phyloP scores from a whole-genome alignment of 2,888 invertebrate species.

The Dexiosoma caninum region DNA sequence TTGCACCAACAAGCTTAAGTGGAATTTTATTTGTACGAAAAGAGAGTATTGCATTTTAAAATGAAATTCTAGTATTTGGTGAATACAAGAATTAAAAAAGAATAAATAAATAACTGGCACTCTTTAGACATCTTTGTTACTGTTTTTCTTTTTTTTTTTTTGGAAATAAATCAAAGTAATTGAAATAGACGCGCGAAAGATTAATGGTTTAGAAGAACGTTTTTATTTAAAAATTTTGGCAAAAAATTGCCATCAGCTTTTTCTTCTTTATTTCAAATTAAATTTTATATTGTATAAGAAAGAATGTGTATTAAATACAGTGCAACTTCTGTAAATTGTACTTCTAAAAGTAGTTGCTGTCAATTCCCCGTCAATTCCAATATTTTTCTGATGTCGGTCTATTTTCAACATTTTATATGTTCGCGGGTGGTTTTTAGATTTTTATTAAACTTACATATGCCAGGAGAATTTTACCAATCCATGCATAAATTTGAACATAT shows the following conservation, averaged over 20 bases:
- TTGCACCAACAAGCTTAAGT: slow-evolving; percentile 39
- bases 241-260: not conserved
- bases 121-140: not conserved
- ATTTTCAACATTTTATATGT: no score
- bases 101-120: not conserved
- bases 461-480: no score
- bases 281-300: no score
- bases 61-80: not conserved
- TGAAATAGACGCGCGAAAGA: slow-evolving; percentile 2
- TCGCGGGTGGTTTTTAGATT: no score
- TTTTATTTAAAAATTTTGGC: not conserved
- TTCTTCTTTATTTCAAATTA: no score
- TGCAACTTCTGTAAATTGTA: no score
- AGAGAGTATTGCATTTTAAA: not conserved
- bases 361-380: no score
- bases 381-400: no score
- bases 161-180: not conserved
- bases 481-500: no score
- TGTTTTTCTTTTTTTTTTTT: not conserved
- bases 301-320: no score
- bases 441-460: no score
- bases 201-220: not conserved
- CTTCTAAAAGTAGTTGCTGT: no score
- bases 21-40: slow-evolving; percentile 15
- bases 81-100: not conserved